A percentile compares a stretch with the other conserved stretches of the same genome.
phyloP scores from a whole-genome alignment of 2,888 invertebrate genomes.

The Acanthopleura granulata region DNA sequence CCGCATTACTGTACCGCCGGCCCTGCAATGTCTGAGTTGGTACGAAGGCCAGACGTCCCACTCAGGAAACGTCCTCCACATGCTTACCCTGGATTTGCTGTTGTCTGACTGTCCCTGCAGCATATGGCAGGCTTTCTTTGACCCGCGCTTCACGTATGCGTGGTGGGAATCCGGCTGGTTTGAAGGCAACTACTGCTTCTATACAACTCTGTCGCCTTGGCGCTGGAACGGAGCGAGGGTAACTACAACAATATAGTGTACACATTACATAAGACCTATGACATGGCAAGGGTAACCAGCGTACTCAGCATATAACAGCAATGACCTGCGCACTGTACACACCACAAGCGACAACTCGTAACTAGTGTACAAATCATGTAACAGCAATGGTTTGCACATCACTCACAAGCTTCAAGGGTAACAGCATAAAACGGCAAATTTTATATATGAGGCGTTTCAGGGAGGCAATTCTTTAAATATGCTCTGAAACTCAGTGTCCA shows the following conservation, averaged over 20 bases:
- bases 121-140: constrained; percentile 1
- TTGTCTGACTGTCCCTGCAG: neutral
- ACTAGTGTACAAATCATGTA: too few species aligned
- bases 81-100: neutral
- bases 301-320: too few species aligned
- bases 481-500: too few species aligned
- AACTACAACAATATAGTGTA: neutral
- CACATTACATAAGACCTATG: too few species aligned
- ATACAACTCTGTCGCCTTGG: neutral
- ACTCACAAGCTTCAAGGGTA: too few species aligned
- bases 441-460: too few species aligned
- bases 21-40: neutral
- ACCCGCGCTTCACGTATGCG: neutral
- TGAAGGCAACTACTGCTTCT: constrained; percentile 2
- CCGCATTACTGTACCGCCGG: neutral
- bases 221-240: constrained; percentile 4
- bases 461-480: too few species aligned
- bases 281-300: too few species aligned
- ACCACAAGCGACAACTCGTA: too few species aligned
- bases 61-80: neutral
- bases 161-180: neutral
- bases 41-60: neutral
- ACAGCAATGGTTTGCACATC: too few species aligned
- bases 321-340: too few species aligned
- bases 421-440: too few species aligned